Conservation (phyloP, 2,113 vertebrate genomes). For the Pampusana beccarii region DNA sequence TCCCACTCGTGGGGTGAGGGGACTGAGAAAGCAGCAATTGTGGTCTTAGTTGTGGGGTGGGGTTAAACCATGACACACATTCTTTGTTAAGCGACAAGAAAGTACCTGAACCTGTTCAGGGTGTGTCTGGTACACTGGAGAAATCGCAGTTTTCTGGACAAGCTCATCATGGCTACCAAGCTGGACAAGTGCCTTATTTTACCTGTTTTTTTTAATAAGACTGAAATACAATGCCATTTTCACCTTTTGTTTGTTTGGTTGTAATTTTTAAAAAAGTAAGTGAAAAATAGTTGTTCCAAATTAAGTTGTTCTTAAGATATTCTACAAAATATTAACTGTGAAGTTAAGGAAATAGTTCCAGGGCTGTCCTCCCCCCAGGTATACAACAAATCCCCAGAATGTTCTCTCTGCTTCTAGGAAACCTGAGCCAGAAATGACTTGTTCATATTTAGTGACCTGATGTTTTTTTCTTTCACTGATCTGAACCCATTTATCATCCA, state of each 20-base stretch:
- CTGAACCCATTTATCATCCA: background rate
- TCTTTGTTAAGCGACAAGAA: background rate
- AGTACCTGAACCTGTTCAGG: background rate
- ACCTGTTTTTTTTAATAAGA: background rate
- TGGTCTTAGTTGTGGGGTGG: too few relatives aligned
- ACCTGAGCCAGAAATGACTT: background rate
- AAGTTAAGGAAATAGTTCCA: background rate
- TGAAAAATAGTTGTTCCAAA: background rate
- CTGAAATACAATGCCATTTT: background rate
- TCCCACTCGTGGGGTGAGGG: too few relatives aligned
- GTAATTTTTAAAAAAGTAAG: background rate
- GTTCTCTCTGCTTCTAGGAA: background rate
- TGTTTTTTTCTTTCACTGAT: background rate
- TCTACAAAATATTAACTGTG: background rate
- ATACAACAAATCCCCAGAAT: background rate
- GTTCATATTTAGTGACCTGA: background rate
- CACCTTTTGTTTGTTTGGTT: background rate
- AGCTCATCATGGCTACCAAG: background rate
- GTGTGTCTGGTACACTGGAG: background rate
- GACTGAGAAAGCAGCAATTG: too few relatives aligned
- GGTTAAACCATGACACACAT: too few relatives aligned
- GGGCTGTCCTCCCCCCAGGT: background rate
- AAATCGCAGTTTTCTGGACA: background rate
- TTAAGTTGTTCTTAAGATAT: background rate
- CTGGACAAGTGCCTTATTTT: background rate